Conservation (phyloP, 2,888 invertebrate genomes). For the Agrochola litura region DNA sequence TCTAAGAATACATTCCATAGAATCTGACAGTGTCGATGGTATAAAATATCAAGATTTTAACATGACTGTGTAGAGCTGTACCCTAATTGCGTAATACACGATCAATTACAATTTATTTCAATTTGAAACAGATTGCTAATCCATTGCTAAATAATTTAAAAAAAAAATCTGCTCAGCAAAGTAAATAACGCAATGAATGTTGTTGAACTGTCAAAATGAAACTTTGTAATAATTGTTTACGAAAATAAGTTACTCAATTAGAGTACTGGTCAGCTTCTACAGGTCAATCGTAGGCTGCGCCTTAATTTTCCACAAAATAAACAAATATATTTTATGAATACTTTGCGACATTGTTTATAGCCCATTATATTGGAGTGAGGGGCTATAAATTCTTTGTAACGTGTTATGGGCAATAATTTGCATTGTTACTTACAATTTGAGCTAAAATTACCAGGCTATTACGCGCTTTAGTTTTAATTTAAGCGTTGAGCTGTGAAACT, state of each 20-base stretch:
- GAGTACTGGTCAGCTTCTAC: not conserved
- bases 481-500: constrained; percentile 37
- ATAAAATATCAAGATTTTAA: not conserved
- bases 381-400: constrained; percentile 74
- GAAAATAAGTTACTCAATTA: too few relatives aligned
- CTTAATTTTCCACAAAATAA: constrained; percentile 53
- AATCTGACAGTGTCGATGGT: not conserved
- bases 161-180: too few relatives aligned
- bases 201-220: too few relatives aligned
- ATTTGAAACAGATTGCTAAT: too few relatives aligned
- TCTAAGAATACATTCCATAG: not conserved
- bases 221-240: too few relatives aligned
- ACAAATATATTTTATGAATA: constrained; percentile 65
- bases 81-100: too few relatives aligned
- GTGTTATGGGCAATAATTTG: constrained; percentile 74
- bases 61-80: not conserved
- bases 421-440: constrained; percentile 71
- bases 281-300: constrained; percentile 14
- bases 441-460: constrained; percentile 66
- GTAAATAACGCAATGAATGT: too few relatives aligned
- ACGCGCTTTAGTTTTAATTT: constrained; percentile 43
- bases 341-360: constrained; percentile 72
- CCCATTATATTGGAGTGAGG: constrained; percentile 73
- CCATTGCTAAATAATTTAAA: too few relatives aligned
- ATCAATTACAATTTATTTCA: too few relatives aligned